Percentiles rank a stretch among this genome's conserved stretches.
phyloP scores from a whole-genome alignment of 1,140 invertebrate species.

The Nomia melanderi region DNA sequence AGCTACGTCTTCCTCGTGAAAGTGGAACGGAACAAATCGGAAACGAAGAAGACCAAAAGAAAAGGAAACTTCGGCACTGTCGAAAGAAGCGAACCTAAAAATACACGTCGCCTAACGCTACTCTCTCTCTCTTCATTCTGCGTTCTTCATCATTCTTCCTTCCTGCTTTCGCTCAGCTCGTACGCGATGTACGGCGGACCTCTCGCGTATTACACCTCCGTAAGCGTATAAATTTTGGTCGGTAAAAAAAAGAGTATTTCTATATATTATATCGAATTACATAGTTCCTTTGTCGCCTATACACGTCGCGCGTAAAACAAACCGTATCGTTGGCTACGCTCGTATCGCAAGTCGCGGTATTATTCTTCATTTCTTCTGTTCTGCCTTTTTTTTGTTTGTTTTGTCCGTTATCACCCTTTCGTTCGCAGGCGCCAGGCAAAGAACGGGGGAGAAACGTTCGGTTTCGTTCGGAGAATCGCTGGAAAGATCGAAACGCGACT shows the following conservation, averaged over 20 bases:
- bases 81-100: slow-evolving; percentile 3
- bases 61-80: neutral
- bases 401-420: slow-evolving; percentile 14
- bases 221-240: slow-evolving; percentile 50
- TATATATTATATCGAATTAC: slow-evolving; percentile 36
- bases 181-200: slow-evolving; percentile 17
- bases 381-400: neutral
- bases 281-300: neutral
- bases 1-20: neutral
- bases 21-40: neutral
- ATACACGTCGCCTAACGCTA: neutral
- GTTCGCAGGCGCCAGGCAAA: slow-evolving; percentile 65
- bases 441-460: slow-evolving; percentile 52
- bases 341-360: slow-evolving; percentile 4
- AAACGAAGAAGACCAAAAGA: neutral
- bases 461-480: slow-evolving; percentile 49
- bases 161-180: neutral
- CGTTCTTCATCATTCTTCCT: neutral
- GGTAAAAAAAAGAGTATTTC: slow-evolving; percentile 41
- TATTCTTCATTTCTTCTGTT: neutral
- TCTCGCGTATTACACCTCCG: slow-evolving; percentile 9
- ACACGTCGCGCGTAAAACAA: slow-evolving; percentile 39
- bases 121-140: neutral
- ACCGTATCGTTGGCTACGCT: slow-evolving; percentile 18
- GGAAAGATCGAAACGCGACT: slow-evolving; percentile 53